Percentiles rank a stretch among this genome's conserved stretches.
phyloP scores from a whole-genome alignment of 2,797 vertebrate genomes.

The Picus viridis region DNA sequence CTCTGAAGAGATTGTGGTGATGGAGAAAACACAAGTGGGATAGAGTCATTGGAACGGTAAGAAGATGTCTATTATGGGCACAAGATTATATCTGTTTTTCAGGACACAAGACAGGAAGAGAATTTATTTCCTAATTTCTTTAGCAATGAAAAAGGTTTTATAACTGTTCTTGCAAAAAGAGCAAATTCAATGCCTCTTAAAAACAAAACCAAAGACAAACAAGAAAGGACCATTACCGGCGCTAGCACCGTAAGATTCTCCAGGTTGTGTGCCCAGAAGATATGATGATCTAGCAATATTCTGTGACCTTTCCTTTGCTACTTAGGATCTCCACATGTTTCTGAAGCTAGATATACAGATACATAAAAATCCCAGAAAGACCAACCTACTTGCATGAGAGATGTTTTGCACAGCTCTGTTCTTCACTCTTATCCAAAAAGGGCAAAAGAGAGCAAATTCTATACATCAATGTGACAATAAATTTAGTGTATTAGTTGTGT shows the following conservation, averaged over 20 bases:
- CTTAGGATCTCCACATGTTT: not conserved
- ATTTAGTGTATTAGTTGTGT: not conserved
- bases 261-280: not conserved
- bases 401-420: not conserved
- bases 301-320: not conserved
- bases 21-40: conserved; percentile 16
- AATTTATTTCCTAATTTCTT: conserved; percentile 32
- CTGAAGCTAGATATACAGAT: not conserved
- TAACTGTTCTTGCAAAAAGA: not conserved
- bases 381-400: not conserved
- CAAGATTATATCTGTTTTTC: conserved; percentile 20
- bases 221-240: not conserved
- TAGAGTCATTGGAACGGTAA: conserved; percentile 21
- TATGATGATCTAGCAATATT: not conserved
- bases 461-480: not conserved
- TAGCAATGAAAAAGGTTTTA: not conserved
- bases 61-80: not conserved
- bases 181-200: not conserved
- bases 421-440: not conserved
- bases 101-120: not conserved
- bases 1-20: conserved; percentile 23
- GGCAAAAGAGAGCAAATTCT: not conserved
- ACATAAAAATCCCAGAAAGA: not conserved
- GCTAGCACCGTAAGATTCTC: not conserved
- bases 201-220: not conserved